Conservation (phyloP, 2,888 invertebrate species). For the Candidula unifasciata region DNA sequence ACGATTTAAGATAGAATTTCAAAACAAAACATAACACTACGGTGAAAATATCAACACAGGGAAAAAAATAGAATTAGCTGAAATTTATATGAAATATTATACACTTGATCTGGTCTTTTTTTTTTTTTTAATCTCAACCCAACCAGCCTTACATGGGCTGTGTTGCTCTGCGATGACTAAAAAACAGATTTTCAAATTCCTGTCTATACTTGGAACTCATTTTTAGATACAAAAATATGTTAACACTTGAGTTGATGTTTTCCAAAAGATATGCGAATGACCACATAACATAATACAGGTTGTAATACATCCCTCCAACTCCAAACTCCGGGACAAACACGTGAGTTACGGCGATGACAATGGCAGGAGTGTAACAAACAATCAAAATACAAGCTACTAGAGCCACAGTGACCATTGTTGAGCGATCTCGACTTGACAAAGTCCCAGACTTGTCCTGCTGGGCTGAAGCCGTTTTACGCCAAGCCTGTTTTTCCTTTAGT, state of each 20-base stretch:
- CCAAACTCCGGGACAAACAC: background rate
- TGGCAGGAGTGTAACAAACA: background rate
- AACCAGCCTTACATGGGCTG: too few relatives aligned
- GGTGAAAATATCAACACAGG: too few relatives aligned
- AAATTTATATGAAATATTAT: too few relatives aligned
- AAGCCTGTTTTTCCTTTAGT: background rate
- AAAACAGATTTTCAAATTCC: background rate
- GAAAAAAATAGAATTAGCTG: too few relatives aligned
- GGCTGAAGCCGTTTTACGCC: background rate
- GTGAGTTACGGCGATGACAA: background rate
- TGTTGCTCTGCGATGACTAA: too few relatives aligned
- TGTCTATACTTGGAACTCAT: constrained; percentile 1
- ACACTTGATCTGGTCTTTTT: too few relatives aligned
- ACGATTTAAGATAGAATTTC: too few relatives aligned
- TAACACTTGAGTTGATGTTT: background rate
- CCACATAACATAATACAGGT: background rate
- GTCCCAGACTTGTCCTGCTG: background rate
- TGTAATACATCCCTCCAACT: background rate
- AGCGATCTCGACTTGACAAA: background rate
- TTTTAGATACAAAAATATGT: background rate
- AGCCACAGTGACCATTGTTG: background rate
- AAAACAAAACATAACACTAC: too few relatives aligned
- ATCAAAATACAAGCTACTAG: background rate
- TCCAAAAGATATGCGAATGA: background rate
- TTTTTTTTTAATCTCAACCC: too few relatives aligned